These are phyloP conservation scores for Philereme vetulata DNA, from an alignment of 2,888 invertebrate species.

Conservation along the genomic window DNA sequence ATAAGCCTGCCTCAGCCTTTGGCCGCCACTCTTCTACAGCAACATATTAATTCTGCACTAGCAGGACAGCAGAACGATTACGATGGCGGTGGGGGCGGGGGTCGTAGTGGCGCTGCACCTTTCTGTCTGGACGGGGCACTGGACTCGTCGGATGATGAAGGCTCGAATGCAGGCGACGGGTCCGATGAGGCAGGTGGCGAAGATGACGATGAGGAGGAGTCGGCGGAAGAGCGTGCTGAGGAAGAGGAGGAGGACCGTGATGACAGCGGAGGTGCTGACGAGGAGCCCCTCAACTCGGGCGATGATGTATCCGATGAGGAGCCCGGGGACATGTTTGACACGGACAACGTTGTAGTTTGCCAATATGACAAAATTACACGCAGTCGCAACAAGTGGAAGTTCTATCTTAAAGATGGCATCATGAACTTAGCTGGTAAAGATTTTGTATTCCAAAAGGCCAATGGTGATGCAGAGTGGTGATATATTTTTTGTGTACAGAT, in stretches of 20 bases:
- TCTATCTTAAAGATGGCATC: conserved; percentile 99
- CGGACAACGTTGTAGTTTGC: conserved; percentile 99
- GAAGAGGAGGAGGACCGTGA: conserved; percentile 88
- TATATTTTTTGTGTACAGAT: conserved; percentile 51
- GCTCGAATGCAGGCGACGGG: conserved; percentile 83
- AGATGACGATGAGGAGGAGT: conserved; percentile 92
- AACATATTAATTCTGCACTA: conserved; percentile 93
- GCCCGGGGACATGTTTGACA: conserved; percentile 97
- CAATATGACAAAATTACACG: conserved; percentile 99
- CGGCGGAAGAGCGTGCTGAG: conserved; percentile 86
- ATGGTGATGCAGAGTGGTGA: conserved; percentile 99
- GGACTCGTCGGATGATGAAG: conserved; percentile 90
- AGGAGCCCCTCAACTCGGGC: conserved; percentile 97
- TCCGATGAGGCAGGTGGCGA: conserved; percentile 89
- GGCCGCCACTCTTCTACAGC: conserved; percentile 93
- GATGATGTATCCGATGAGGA: conserved; percentile 99
- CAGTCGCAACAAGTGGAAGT: conserved; percentile 99
- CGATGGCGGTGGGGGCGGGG: conserved; percentile 78
- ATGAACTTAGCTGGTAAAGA: conserved; percentile 99
- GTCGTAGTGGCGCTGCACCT: conserved; percentile 71
- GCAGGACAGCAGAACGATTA: conserved; percentile 78
- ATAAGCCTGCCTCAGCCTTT: conserved; percentile 92
- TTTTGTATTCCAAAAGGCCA: conserved; percentile 99
- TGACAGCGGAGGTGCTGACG: conserved; percentile 85
- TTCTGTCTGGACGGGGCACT: conserved; percentile 86